Base-by-base conservation (phyloP, 2,113 vertebrate genomes). In the Gnathonemus longibarbis region DNA sequence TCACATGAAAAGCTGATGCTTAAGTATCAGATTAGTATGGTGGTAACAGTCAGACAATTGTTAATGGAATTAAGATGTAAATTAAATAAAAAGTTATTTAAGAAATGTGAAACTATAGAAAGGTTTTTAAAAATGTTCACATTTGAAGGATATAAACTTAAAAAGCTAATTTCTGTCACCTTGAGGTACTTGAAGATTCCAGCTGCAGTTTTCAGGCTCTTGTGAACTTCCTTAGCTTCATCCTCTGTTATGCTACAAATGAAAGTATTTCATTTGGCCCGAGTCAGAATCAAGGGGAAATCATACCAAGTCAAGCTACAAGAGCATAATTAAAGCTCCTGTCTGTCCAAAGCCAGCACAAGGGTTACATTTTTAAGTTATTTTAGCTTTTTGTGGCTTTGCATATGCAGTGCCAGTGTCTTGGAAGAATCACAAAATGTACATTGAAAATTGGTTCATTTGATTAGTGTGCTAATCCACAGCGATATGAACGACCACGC, bases 221-320 rank as follows among this genome's bases (percentile, higher is more conserved):
- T 97, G 92, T 99, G 98, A 91, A 99, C 98, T 0, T 98, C 98
- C 95, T 99, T 99, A 3, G 98, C 98, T 95, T 99, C 98, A 50
- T 97, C 95, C 94, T 99, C 98, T 88, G 98, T 97, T 94, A 99
- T 93, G 92, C 98, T 99, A 89, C 91, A 91, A 90, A 48, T 91
- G 21, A 35, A 92, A 92, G 89, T 19, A 89, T 70, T 70, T 70
- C 85, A 89, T 35, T 52, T 27, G 17, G 17, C 42, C 70, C n/a
- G 31, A 17, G 7, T 19, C 42, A 83, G 19, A 83, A 31, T 80
- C 31, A 80, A 83, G 35, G 35, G 39, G 6, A 83, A 45, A 31
- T 13, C 42, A 83, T 24, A 83, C 19, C 42, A 45, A 42, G n/a
- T 3, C 8, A 66, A 66, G 24, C 2, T 62, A 27, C 24, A 66